phyloP scores from a whole-genome alignment of 2,797 vertebrate species.

The Rhinoraja longicauda region DNA sequence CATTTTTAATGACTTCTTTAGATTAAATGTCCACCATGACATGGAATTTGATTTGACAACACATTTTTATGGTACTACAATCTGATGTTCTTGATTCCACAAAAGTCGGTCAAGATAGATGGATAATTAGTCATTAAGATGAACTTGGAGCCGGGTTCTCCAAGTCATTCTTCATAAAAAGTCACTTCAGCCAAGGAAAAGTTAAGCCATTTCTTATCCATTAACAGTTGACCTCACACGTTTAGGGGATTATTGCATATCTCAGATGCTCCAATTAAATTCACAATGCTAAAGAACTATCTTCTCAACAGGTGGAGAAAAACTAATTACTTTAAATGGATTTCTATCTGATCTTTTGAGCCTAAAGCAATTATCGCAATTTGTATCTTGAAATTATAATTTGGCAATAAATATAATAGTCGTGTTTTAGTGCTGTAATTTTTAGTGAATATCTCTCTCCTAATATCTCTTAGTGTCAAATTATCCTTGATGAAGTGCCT shows the following conservation, averaged over 20 bases:
- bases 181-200: constrained; percentile 29
- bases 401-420: constrained; percentile 12
- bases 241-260: constrained; percentile 13
- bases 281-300: background rate
- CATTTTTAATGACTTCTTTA: background rate
- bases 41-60: background rate
- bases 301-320: background rate
- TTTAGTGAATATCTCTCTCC: background rate
- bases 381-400: background rate
- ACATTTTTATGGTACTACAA: constrained; percentile 3
- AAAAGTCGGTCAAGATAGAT: background rate
- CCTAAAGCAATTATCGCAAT: background rate
- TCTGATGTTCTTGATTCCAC: constrained; percentile 21
- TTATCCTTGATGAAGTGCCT: background rate
- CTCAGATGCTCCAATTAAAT: background rate
- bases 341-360: background rate
- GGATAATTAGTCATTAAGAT: constrained; percentile 4
- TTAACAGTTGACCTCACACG: constrained; percentile 4
- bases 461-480: background rate
- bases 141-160: background rate
- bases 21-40: background rate
- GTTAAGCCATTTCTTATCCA: constrained; percentile 14
- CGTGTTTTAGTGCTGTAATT: background rate
- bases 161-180: constrained; percentile 15
- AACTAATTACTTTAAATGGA: constrained; percentile 1